Base-by-base conservation (phyloP, 1,140 invertebrate species). In the Fopius arisanus region DNA sequence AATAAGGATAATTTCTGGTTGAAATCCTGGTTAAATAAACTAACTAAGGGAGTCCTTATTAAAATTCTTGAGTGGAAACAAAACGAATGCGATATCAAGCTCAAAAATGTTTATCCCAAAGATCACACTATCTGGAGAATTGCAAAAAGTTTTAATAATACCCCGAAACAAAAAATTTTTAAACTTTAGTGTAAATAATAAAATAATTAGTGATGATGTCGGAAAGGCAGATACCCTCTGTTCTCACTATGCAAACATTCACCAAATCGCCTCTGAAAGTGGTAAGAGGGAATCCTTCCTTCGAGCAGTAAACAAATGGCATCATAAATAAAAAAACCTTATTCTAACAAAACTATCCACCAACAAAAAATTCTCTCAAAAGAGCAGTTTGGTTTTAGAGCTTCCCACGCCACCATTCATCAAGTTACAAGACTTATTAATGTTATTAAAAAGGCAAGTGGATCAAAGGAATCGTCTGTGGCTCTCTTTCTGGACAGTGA, bases 291-390 rank as follows among this genome's bases (percentile, higher is more conserved):
- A n/a, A n/a, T n/a, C n/a, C 37, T 12, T 40, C 37, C 37, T n/a
- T n/a, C n/a, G n/a, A 40, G 5, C 12, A 12, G 12, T 12, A 40
- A 40, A 12, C 5, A 40, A 40, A 40, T 40, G 5, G 37, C 37
- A 40, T 5, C 5, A 40, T 5, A 40, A 40, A 12, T 40, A 5
- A 40, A 12, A 87, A 79, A 82, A 77, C 73, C 65, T 81, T 9
- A 71, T 84, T 1, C 43, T 77, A 5, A 6, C 5, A 40, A 40
- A 40, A 40, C 37, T 6, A 12, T 40, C 5, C 5, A 40, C 5
- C 12, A 5, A 12, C 37, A 6, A 6, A 40, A 40, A 6, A 5
- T 40, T 12, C 5, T 40, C 12, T 12, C 37, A 6, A 40, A 40
- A 5, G 37, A 5, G 5, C 37, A 40, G 12, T 40, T 40, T 40